Base-by-base conservation (phyloP, 2,888 invertebrate genomes). In the Arctia plantaginis region DNA sequence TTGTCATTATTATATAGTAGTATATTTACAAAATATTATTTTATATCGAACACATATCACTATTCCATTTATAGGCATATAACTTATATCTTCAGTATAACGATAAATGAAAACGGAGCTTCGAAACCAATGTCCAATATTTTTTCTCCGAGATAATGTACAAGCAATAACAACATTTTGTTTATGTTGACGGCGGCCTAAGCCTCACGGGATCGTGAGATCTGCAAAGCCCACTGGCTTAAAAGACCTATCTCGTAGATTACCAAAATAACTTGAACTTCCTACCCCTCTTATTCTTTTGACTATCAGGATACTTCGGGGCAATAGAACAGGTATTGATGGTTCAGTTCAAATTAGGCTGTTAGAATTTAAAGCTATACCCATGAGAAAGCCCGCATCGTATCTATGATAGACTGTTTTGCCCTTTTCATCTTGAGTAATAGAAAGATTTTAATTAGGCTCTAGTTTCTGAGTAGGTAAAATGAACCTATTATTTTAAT, bases 101-200 rank as follows among this genome's bases (percentile, higher is more conserved):
- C 85, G 83, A 86, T 87, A 89, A 89, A 90, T 88, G 87, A 87
- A 86, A 87, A 85, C 81, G 80, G 82, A 81, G 81, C 86, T 83
- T 84, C 83, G 85, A 74, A 82, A 82, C 89, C 88, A 87, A 89
- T 90, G 90, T 87, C 75, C 76, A 82, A 82, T 93, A 93, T 92
- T 92, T 91, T 92, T 91, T 87, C 88, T 84, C 82, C 82, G 78
- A 91, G 93, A 94, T 93, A 93, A 93, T 92, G 93, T 93, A 93
- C 91, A 91, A 89, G 91, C 91, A 92, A 93, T 92, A 91, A 93
- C 92, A 90, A 88, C 88, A 90, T 93, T 93, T 93, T 94, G 94
- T 94, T 95, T 94, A 93, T 93, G 92, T 94, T 91, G 93, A 93
- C 92, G 91, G 88, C 91, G 91, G 91, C 89, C 88, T 86, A 81